These are phyloP conservation scores for Heliconius hewitsoni DNA, from an alignment of 1,140 invertebrate species.

Conservation along the genomic window DNA sequence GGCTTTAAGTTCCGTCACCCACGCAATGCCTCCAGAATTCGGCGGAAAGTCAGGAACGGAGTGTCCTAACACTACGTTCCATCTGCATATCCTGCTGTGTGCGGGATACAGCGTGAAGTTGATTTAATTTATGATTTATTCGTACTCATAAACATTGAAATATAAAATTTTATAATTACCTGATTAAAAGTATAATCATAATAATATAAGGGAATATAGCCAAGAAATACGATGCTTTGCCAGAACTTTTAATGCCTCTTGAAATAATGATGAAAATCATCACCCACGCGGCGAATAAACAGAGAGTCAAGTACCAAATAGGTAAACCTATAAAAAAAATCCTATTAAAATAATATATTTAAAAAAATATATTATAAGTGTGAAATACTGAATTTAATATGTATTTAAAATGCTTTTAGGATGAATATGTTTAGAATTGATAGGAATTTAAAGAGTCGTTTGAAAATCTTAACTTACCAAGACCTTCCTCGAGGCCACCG, in stretches of 20 bases:
- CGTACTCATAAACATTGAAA: slow-evolving; percentile 51
- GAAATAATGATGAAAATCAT: slow-evolving; percentile 89
- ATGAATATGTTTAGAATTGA: neutral
- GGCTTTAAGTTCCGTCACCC: too few species aligned
- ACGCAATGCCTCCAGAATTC: too few species aligned
- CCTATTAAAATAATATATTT: neutral
- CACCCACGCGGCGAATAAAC: slow-evolving; percentile 89
- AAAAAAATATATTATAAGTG: neutral
- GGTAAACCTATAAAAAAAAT: slow-evolving; percentile 81
- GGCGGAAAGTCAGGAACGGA: too few species aligned
- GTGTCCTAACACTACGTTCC: too few species aligned
- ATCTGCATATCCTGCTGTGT: too few species aligned
- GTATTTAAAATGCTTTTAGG: neutral
- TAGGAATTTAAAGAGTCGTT: neutral
- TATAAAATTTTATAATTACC: slow-evolving; percentile 60
- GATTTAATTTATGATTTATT: neutral
- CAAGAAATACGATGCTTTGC: slow-evolving; percentile 91
- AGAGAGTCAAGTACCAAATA: slow-evolving; percentile 88
- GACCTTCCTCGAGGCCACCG: slow-evolving; percentile 83
- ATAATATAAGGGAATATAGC: slow-evolving; percentile 93
- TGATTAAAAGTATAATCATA: slow-evolving; percentile 88
- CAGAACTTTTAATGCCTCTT: slow-evolving; percentile 89
- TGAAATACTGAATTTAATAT: neutral
- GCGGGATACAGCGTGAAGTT: neutral
- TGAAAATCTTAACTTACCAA: slow-evolving; percentile 82